Conservation (phyloP, 2,797 vertebrate genomes). For the Rhinophrynus dorsalis region DNA sequence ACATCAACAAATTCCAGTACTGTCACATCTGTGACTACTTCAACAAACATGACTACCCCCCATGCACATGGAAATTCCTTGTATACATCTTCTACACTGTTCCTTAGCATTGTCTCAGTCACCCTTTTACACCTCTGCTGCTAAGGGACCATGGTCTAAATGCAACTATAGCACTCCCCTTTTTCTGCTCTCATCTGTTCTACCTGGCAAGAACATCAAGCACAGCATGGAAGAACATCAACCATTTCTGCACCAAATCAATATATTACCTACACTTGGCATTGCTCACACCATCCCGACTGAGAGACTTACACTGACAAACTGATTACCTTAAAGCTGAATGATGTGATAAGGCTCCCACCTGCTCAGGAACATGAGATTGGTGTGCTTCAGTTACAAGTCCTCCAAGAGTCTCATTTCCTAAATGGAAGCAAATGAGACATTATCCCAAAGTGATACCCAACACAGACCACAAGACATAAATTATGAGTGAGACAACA, state of each 20-base stretch:
- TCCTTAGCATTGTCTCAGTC: constrained; percentile 67
- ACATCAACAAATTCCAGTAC: constrained; percentile 53
- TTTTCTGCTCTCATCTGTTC: constrained; percentile 56
- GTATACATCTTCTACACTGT: constrained; percentile 67
- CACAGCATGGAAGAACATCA: constrained; percentile 51
- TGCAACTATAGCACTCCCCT: constrained; percentile 55
- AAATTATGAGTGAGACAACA: constrained; percentile 38
- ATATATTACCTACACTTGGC: constrained; percentile 50
- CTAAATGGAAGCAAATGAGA: constrained; percentile 56
- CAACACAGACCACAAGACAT: constrained; percentile 53
- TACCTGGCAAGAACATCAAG: constrained; percentile 54
- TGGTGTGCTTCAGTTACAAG: constrained; percentile 42
- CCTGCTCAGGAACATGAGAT: constrained; percentile 38
- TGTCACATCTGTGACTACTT: constrained; percentile 53
- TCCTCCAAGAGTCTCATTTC: constrained; percentile 53
- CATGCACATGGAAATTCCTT: constrained; percentile 66
- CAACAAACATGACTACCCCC: constrained; percentile 63
- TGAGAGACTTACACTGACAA: constrained; percentile 51
- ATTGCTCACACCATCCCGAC: constrained; percentile 55
- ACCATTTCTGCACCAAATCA: constrained; percentile 52
- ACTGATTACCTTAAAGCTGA: constrained; percentile 54
- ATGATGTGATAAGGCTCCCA: constrained; percentile 52
- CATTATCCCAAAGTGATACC: constrained; percentile 36
- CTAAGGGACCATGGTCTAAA: constrained; percentile 73
- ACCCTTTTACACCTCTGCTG: constrained; percentile 80